These are phyloP conservation scores for Cephus pygmeus DNA, from an alignment of 2,888 invertebrate genomes.

Conservation along the genomic window DNA sequence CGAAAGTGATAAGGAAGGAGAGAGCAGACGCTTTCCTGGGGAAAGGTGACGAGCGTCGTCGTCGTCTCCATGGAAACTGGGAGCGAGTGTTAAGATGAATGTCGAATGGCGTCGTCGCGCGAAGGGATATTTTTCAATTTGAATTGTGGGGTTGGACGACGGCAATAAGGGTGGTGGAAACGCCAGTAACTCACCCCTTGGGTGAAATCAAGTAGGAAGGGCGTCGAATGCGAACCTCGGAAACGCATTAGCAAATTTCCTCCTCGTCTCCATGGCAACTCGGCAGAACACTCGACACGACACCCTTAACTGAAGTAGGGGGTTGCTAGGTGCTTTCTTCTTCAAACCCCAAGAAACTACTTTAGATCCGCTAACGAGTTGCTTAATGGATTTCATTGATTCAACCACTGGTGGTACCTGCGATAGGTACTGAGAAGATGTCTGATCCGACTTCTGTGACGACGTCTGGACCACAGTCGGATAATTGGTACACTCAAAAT, in stretches of 20 bases:
- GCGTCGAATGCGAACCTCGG: background rate
- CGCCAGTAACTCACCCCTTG: background rate
- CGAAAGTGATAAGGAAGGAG: slow-evolving; percentile 25
- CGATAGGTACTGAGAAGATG: background rate
- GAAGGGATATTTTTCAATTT: slow-evolving; percentile 55
- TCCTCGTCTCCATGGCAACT: background rate
- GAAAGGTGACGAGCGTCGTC: background rate
- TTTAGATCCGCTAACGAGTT: background rate
- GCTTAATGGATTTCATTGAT: background rate
- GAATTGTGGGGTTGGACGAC: slow-evolving; percentile 14
- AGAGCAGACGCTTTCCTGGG: slow-evolving; percentile 12
- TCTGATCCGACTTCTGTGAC: background rate
- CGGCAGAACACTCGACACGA: background rate
- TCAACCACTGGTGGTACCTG: background rate
- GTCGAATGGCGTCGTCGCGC: slow-evolving; percentile 49
- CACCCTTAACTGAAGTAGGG: background rate
- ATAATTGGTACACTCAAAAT: background rate
- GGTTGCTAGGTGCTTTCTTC: background rate
- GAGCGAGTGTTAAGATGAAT: background rate
- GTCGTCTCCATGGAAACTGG: background rate
- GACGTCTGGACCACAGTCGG: background rate
- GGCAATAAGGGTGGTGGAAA: background rate
- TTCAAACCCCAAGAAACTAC: background rate
- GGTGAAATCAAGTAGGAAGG: background rate
- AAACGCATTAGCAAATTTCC: background rate